These are phyloP conservation scores for Troides oblongomaculatus DNA, from an alignment of 2,888 invertebrate species.

Conservation along the genomic window DNA sequence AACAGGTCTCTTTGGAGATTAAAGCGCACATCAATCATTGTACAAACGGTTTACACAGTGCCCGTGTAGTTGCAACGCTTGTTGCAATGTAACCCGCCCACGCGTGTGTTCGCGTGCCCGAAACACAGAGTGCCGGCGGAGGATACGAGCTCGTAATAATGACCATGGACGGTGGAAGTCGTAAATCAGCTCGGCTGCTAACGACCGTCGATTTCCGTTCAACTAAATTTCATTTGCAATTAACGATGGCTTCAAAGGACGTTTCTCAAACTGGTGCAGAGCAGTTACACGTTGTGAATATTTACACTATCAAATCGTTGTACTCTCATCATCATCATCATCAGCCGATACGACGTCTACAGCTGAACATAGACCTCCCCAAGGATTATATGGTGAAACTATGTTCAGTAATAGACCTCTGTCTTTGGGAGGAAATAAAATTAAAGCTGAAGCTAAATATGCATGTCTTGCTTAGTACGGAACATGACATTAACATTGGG, in stretches of 20 bases:
- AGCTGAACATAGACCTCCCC: too few relatives aligned
- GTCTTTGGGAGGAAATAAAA: too few relatives aligned
- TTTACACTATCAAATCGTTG: too few relatives aligned
- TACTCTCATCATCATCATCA: too few relatives aligned
- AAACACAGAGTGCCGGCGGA: background rate
- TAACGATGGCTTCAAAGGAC: slow-evolving; percentile 11
- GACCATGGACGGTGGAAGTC: slow-evolving; percentile 18
- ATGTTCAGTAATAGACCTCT: too few relatives aligned
- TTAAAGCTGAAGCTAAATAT: too few relatives aligned
- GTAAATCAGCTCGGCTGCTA: slow-evolving; percentile 22
- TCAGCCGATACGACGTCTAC: too few relatives aligned
- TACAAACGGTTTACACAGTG: background rate
- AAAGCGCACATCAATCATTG: background rate
- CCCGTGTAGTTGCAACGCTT: background rate
- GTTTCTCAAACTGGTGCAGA: slow-evolving; percentile 3
- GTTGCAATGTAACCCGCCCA: background rate
- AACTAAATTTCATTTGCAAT: slow-evolving; percentile 11
- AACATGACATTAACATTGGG: too few relatives aligned
- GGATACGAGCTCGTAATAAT: slow-evolving; percentile 1
- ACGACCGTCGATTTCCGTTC: slow-evolving; percentile 23
- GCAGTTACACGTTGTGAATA: too few relatives aligned
- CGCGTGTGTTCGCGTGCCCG: background rate
- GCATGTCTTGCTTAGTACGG: too few relatives aligned
- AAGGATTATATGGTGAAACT: too few relatives aligned
- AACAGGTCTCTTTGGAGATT: background rate